Evolutionary conservation across 2,113 vertebrate species (phyloP).

Genomic region (Heptranchias perlo): DNA sequence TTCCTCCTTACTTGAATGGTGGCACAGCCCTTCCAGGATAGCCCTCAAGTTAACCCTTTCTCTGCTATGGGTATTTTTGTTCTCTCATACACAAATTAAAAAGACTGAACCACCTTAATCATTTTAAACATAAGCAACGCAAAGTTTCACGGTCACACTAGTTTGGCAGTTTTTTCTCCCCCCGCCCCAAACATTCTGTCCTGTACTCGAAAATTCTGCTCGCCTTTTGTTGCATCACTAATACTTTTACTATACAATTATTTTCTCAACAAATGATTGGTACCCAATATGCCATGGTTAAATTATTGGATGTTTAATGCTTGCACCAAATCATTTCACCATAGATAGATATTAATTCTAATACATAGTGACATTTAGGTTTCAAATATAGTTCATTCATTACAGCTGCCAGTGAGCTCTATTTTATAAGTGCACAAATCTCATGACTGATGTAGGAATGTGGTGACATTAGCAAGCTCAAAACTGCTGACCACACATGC

Average conservation of each 20-base stretch:
- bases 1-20: not conserved
- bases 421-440: not conserved
- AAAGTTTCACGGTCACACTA: not conserved
- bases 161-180: not conserved
- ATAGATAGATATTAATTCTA: too few relatives aligned
- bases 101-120: not conserved
- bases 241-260: not conserved
- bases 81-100: not conserved
- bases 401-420: not conserved
- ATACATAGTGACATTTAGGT: not conserved
- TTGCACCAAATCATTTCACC: not conserved
- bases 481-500: not conserved
- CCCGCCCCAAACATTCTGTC: too few relatives aligned
- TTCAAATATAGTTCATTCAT: not conserved
- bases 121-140: not conserved
- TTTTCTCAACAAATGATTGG: not conserved
- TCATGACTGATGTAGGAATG: not conserved
- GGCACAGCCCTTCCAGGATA: not conserved
- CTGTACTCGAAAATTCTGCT: not conserved
- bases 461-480: conserved; percentile 16
- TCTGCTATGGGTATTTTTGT: not conserved
- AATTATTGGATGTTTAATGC: too few relatives aligned
- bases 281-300: not conserved
- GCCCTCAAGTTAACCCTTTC: not conserved
- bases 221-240: not conserved